Evolutionary conservation across 2,888 invertebrate species (phyloP), one percentile per base, ranked within the genome.

Genomic region (Coleophora deauratella): DNA sequence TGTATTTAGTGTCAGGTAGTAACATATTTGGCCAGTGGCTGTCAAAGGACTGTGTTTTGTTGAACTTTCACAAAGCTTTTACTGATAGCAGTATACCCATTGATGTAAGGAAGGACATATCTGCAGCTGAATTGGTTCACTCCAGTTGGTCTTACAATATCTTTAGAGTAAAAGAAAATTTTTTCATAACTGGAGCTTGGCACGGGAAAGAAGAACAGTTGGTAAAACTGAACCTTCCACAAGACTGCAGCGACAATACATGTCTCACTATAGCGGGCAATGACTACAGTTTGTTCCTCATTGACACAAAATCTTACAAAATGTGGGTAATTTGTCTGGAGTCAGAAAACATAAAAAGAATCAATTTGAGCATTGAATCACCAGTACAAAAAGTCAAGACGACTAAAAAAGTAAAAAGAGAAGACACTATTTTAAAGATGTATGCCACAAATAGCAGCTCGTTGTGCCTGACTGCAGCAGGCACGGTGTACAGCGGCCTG

Each of bases 401-500:
- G 36, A 36, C 45, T 3, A 72, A 72, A 45, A 68, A 63, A 50
- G 42, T 33, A 1, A 61, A 62, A 46, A 49, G 38, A 37, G 51
- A 62, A 31, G 52, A 59, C 41, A 42, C 40, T 27, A 58, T 79
- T 42, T 15, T 55, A 1, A 80, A 78, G 55, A 57, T 62, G 36
- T 54, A 52, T 31, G 47, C 59, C 14, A 54, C 51, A 21, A 72
- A 73, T 57, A 62, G 67, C 35, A 55, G 59, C 0, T 62, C 64
- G 41, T 35, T 77, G 13, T 74, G 61, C 57, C 55, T 84, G 35
- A 77, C 76, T 9, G 57, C 51, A 30, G 50, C 49, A 34, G 74
- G 79, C 3, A 49, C 47, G 40, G 76, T 92, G 1, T 94, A 89
- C 58, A 52, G 49, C 46, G 75, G 80, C 6, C 86, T 88, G 54